A percentile compares a stretch with the other conserved stretches of the same genome.
These are phyloP conservation scores for Lophochroa leadbeateri DNA, from an alignment of 2,113 vertebrate genomes.

Conservation along the genomic window DNA sequence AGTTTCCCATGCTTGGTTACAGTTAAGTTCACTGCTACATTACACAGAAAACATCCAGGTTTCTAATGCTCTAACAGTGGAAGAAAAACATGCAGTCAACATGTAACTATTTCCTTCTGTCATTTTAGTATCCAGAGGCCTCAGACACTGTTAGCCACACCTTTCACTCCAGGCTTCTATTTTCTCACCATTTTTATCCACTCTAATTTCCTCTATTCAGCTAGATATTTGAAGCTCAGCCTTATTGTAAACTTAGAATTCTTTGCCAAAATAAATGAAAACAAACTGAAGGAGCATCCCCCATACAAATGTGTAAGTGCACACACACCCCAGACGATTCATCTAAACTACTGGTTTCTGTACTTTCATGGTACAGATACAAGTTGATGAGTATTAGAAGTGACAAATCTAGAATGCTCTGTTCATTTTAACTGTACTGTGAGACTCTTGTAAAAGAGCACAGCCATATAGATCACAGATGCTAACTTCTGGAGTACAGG, in stretches of 20 bases:
- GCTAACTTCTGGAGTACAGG: not conserved
- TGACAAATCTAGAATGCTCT: not conserved
- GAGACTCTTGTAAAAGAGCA: not conserved
- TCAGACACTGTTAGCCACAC: not conserved
- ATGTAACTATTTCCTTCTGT: not conserved
- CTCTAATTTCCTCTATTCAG: not conserved
- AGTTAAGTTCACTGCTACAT: not conserved
- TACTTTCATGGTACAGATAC: not conserved
- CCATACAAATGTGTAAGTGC: not conserved
- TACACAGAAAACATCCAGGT: not conserved
- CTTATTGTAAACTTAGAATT: not conserved
- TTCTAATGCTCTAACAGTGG: not conserved
- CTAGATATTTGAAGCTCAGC: not conserved
- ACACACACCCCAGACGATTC: not conserved
- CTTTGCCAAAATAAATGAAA: not conserved
- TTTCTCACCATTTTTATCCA: not conserved
- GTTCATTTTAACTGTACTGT: not conserved
- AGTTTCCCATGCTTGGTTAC: not conserved
- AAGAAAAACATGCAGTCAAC: not conserved
- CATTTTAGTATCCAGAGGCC: conserved; percentile 3
- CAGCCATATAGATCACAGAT: not conserved
- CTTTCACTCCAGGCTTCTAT: not conserved
- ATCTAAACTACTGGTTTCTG: not conserved
- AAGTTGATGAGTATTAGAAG: not conserved
- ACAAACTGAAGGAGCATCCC: not conserved